Evolutionary conservation across 1,140 invertebrate genomes (phyloP).

Genomic region (Homarus americanus): DNA sequence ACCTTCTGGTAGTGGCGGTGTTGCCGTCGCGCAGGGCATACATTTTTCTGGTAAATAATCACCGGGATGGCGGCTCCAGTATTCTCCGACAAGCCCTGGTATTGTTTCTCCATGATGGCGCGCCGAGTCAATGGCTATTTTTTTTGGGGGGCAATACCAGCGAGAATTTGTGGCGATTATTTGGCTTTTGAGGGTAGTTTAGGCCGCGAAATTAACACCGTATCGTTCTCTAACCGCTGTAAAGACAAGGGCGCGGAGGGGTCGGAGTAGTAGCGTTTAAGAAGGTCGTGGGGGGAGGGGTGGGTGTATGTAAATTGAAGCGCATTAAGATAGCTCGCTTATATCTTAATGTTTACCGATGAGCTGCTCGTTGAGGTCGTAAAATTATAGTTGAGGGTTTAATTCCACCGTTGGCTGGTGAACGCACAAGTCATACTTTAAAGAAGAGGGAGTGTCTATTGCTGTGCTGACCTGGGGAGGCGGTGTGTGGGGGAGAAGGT

Average conservation of each 20-base stretch:
- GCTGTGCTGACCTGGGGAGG: no score
- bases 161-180: background rate
- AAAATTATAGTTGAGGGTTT: conserved; percentile 11
- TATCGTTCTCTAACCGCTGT: background rate
- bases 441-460: no score
- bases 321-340: conserved; percentile 12
- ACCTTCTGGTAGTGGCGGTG: conserved; percentile 42
- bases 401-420: background rate
- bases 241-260: background rate
- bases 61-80: background rate
- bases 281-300: conserved; percentile 1
- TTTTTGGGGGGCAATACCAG: conserved; percentile 1
- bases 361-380: conserved; percentile 10
- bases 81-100: background rate
- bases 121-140: background rate
- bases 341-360: conserved; percentile 44
- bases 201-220: background rate
- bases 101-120: conserved; percentile 32
- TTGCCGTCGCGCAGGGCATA: conserved; percentile 1
- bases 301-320: conserved; percentile 34
- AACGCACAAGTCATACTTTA: no score
- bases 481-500: no score
- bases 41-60: conserved; percentile 6
- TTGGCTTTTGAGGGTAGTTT: background rate
- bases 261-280: background rate